Evolutionary conservation across 2,797 vertebrate species (phyloP).

Genomic region (Cynodonichthys magdalenae): DNA sequence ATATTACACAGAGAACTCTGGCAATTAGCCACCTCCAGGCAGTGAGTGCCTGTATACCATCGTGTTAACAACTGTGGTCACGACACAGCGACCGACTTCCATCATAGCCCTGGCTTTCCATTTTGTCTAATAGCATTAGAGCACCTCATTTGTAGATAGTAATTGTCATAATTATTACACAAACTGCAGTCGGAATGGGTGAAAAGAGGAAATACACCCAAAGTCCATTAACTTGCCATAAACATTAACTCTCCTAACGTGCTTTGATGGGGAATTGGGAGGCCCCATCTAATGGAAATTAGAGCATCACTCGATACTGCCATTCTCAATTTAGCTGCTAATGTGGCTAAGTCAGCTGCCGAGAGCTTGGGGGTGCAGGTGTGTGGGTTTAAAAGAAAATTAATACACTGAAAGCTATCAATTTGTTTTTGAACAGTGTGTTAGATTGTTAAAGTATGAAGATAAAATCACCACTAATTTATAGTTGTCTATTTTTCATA

Average conservation of each 20-base stretch:
- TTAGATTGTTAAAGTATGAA: neutral
- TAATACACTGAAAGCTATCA: slow-evolving; percentile 8
- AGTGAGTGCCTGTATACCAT: slow-evolving; percentile 60
- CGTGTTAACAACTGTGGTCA: slow-evolving; percentile 64
- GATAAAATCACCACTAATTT: neutral
- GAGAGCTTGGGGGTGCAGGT: slow-evolving; percentile 40
- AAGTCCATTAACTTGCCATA: slow-evolving; percentile 85
- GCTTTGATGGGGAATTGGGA: slow-evolving; percentile 74
- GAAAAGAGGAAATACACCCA: slow-evolving; percentile 70
- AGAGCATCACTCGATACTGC: slow-evolving; percentile 64
- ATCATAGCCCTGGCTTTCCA: slow-evolving; percentile 62
- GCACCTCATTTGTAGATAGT: slow-evolving; percentile 81
- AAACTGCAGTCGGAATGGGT: slow-evolving; percentile 72
- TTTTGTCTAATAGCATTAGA: slow-evolving; percentile 81
- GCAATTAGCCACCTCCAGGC: slow-evolving; percentile 66
- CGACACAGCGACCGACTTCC: slow-evolving; percentile 60
- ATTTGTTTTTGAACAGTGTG: slow-evolving; percentile 6
- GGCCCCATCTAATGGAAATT: slow-evolving; percentile 75
- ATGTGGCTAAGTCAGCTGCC: slow-evolving; percentile 69
- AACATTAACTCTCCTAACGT: slow-evolving; percentile 82
- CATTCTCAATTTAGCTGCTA: slow-evolving; percentile 75
- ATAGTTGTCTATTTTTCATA: neutral
- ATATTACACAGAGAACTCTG: slow-evolving; percentile 51
- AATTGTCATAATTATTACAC: slow-evolving; percentile 85
- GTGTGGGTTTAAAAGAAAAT: slow-evolving; percentile 22